These are phyloP conservation scores for Austrofundulus limnaeus DNA, from an alignment of 2,113 vertebrate species.

Conservation along the genomic window DNA sequence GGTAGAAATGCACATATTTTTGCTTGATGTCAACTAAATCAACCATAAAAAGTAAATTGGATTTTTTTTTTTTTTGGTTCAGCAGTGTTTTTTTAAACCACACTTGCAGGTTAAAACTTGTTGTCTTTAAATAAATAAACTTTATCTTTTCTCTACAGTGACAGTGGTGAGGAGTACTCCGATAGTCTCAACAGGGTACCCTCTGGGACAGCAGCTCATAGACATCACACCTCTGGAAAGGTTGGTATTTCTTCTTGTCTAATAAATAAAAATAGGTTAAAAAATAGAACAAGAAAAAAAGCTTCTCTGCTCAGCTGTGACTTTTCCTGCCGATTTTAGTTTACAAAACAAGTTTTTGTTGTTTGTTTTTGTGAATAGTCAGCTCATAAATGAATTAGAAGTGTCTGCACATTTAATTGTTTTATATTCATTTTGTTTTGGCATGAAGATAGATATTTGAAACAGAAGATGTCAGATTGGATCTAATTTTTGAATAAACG, in stretches of 20 bases:
- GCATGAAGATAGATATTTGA: neutral
- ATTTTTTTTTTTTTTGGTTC: constrained; percentile 64
- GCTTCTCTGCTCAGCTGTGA: neutral
- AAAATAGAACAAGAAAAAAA: neutral
- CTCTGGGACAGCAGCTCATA: neutral
- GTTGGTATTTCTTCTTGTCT: constrained; percentile 39
- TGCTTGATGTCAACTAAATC: constrained; percentile 76
- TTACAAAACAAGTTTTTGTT: neutral
- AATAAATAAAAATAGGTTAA: neutral
- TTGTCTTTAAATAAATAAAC: constrained; percentile 39
- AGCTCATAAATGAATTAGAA: constrained; percentile 3
- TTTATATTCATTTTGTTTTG: neutral
- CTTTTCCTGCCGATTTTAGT: neutral
- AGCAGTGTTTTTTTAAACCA: constrained; percentile 58
- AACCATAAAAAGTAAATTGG: constrained; percentile 76
- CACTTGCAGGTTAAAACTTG: constrained; percentile 45
- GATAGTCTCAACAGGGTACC: constrained; percentile 71
- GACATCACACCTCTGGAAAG: constrained; percentile 40
- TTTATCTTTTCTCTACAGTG: constrained; percentile 56
- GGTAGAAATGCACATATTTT: constrained; percentile 72
- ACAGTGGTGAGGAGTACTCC: constrained; percentile 64
- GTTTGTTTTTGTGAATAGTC: constrained; percentile 10
- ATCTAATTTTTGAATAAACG: too few relatives aligned
- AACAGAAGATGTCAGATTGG: too few relatives aligned
- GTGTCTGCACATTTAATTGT: neutral